Base-by-base conservation (phyloP, 2,797 vertebrate genomes). In the Kryptolebias ocellatus region DNA sequence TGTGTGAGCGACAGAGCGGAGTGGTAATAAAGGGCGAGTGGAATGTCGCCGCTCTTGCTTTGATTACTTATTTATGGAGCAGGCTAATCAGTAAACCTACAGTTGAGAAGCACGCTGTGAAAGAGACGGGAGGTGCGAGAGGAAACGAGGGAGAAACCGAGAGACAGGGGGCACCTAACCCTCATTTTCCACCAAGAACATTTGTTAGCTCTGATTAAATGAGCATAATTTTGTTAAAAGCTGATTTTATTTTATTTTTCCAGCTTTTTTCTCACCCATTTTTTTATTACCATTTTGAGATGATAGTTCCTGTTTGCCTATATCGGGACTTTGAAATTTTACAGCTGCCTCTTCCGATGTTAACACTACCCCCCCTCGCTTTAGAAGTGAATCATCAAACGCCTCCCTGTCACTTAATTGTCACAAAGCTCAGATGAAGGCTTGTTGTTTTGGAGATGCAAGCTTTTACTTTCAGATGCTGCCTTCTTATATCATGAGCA, bases 21-120 rank as follows among this genome's bases (percentile, higher is more conserved):
- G 53, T 73, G 71, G 79, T 84, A 76, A 89, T 87, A 24, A 69
- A 83, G 61, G 78, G 75, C 49, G 18, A 72, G 81, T 17, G 10
- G 57, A 87, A 82, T 84, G 83, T 86, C 28, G 24, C 67, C 62
- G 72, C 75, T 72, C 70, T 80, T 3, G 9, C 72, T 92, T 83
- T 88, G 87, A 91, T 91, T 87, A 89, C 83, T 89, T 90, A 91
- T 92, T 92, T 86, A 92, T 90, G 76, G 77, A 72, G 76, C 67
- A 54, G 70, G 86, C 79, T 91, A 89, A 92, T 92, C 88, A 92
- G 89, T 89, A 76, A 90, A 79, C 79, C 79, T 60, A 69, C 79
- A 80, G 81, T 77, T 76, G 76, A 89, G 84, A 79, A 47, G 68
- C 86, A 64, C 64, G 28, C 75, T 83, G 79, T 67, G 77, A 83